Base-by-base conservation (phyloP, 2,113 vertebrate species). In the Scomber colias region DNA sequence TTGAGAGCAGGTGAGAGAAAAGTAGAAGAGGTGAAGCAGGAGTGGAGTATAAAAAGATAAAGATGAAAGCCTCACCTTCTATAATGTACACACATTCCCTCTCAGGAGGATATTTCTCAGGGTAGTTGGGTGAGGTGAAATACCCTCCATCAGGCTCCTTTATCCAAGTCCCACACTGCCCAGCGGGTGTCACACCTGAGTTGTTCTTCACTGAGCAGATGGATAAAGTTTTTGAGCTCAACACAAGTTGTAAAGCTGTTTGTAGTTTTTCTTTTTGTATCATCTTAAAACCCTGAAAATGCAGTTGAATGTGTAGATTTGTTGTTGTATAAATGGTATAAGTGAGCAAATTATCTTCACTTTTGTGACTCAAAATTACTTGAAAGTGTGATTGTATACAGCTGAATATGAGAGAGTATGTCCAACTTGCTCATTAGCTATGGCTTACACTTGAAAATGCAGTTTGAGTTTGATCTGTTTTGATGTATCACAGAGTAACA, bases 71-170 rank as follows among this genome's bases (percentile, higher is more conserved):
- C 50, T 94, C 86, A 99, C 98, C 98, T 97, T 99, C 98, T 95
- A 99, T 97, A 70, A 99, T 99, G 91, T 99, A 99, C 92, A 97
- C 89, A 48, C 98, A 99, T 86, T 99, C 97, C 85, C 94, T 94
- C 92, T 99, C 98, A 24, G 98, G 96, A 57, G 98, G 98, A 88
- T 99, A 99, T 90, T 97, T 98, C 92, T 97, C 96, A 61, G 98
- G 98, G 74, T 98, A 99, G 87, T 99, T 99, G 77, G 98, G 98
- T 84, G 98, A 99, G 50, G 97, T 99, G 79, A 99, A 99, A 77
- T 94, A 93, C 12, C 98, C 98, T 86, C 97, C 98, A 21, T 97
- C 95, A 16, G 96, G 87, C 89, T 98, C 96, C 81, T 99, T 99
- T 62, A 97, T 93, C 97, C 97, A 99, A 61, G 95, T 92, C 79